A percentile compares a stretch with the other conserved stretches of the same genome.
Conservation (phyloP, 2,888 invertebrate species). For the Ceratothoa steindachneri region DNA sequence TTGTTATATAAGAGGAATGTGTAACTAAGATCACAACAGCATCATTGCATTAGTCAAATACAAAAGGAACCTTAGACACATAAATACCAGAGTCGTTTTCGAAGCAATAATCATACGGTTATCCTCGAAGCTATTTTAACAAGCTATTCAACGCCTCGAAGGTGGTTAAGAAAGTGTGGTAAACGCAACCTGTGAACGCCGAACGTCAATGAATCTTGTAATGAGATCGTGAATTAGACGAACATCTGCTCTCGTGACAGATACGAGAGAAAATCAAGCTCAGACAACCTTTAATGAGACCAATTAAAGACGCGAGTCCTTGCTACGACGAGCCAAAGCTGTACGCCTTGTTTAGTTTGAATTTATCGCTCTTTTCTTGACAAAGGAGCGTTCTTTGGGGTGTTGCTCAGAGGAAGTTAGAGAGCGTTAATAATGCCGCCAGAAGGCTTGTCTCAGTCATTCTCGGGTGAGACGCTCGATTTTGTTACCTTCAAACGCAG, state of each 20-base stretch:
- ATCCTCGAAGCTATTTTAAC: not conserved
- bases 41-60: no score
- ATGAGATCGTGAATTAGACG: conserved; percentile 8
- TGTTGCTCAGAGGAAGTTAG: no score
- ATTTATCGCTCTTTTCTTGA: not conserved
- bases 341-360: not conserved
- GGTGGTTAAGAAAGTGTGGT: not conserved
- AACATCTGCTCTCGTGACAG: conserved; percentile 8
- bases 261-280: conserved; percentile 5
- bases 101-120: not conserved
- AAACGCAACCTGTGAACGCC: not conserved
- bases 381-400: no score
- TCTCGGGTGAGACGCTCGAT: no score
- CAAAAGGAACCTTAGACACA: no score
- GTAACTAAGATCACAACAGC: no score
- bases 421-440: no score
- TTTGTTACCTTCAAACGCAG: no score
- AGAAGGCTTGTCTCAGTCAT: no score
- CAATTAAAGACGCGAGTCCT: not conserved
- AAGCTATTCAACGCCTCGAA: not conserved
- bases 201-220: not conserved
- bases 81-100: not conserved
- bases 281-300: conserved; percentile 1
- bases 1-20: no score
- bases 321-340: not conserved